A percentile compares a stretch with the other conserved stretches of the same genome.
Evolutionary conservation across 2,113 vertebrate genomes (phyloP).

Genomic region (Poeciliopsis turrubarensis): DNA sequence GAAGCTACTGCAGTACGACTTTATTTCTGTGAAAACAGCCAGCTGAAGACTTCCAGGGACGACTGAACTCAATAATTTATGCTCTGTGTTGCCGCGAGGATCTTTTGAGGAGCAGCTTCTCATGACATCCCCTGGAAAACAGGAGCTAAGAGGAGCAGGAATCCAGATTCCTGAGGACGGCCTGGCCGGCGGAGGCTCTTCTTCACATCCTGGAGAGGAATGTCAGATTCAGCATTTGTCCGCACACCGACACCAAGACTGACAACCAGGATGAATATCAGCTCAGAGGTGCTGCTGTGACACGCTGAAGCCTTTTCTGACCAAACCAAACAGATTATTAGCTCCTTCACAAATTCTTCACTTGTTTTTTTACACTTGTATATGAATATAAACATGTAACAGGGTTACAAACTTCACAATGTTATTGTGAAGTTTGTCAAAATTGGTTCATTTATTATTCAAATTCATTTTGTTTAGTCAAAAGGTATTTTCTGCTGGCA

Average conservation of each 20-base stretch:
- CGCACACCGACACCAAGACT: constrained; percentile 18
- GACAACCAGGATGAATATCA: constrained; percentile 34
- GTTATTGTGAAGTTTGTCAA: too few species aligned
- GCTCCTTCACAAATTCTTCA: background rate
- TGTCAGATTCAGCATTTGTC: constrained; percentile 31
- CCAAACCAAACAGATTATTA: background rate
- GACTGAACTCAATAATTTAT: constrained; percentile 25
- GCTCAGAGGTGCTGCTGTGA: constrained; percentile 30
- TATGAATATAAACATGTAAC: too few species aligned
- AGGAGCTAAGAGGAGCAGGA: constrained; percentile 8
- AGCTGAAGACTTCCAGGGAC: constrained; percentile 23
- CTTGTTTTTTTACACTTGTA: background rate
- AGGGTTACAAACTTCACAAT: too few species aligned
- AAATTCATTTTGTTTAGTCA: too few species aligned
- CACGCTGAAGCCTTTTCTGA: background rate
- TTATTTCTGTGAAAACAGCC: constrained; percentile 11
- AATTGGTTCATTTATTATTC: too few species aligned
- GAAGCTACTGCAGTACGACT: background rate
- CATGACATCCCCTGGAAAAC: background rate
- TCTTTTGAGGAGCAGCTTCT: background rate
- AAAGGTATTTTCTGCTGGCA: too few species aligned
- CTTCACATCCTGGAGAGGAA: constrained; percentile 46
- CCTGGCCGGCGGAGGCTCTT: constrained; percentile 5
- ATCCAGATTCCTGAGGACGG: constrained; percentile 16
- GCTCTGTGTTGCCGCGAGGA: background rate